Base-by-base conservation (phyloP, 2,797 vertebrate genomes). In the Craterocephalus amniculus region DNA sequence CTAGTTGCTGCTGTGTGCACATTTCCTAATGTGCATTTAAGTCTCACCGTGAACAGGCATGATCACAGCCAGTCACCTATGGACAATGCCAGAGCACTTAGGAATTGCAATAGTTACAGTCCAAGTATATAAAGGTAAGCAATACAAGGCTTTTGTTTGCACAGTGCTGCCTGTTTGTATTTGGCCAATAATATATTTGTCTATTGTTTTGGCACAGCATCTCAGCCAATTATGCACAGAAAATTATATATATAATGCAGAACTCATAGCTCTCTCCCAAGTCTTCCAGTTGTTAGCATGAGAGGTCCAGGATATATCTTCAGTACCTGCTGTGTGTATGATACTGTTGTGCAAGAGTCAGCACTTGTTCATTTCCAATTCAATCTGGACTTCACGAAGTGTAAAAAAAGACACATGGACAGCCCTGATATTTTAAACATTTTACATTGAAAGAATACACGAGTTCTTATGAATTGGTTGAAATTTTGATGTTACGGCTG, bases 1-100 rank as follows among this genome's bases (percentile, higher is more conserved):
- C 75, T n/a, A 26, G 31, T 51, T 38, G 69, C 63, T 67, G 56
- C 65, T 67, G 71, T 80, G 83, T 83, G 87, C 78, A 69, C 90
- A 88, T 89, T 75, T 74, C 34, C 31, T 58, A 79, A 88, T 89
- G 90, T 85, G 85, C 85, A 84, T 90, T 63, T 49, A 69, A 49
- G 38, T 63, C 45, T 49, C 8, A 49, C 65, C 67, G 55, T 76
- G 48, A 56, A 52, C 56, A 63, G 48, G 31, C 73, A 71, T 78
- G 76, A 63, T 64, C 13, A 14, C 63, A 61, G 51, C 36, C 35
- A 79, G 72, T 72, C 63, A 67, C 74, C 70, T 73, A 20, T 62
- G 67, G 82, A 79, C 86, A 88, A 89, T 84, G 73, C 87, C 88
- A 90, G 84, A 83, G 78, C 72, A 40, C 57, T 26, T 20, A 20